Evolutionary conservation across 1,140 invertebrate genomes (phyloP).

Genomic region (Gonioctena quinquepunctata): DNA sequence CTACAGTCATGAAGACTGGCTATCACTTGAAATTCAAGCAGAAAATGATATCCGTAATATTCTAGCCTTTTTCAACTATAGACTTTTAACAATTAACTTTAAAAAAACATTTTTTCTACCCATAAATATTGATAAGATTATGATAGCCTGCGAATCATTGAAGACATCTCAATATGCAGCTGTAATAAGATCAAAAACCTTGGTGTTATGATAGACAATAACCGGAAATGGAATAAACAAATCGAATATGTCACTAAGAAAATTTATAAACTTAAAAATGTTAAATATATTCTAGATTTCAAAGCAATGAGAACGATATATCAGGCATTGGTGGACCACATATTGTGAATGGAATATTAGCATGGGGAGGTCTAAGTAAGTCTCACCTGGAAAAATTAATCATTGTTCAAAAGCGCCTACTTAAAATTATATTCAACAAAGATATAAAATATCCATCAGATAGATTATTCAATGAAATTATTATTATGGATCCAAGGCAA

Average conservation of each 20-base stretch:
- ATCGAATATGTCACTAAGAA: neutral
- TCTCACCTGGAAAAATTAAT: neutral
- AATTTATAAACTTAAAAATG: neutral
- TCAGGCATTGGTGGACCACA: neutral
- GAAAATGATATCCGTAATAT: too few species aligned
- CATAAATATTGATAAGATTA: neutral
- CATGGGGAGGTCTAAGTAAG: neutral
- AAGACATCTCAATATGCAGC: neutral
- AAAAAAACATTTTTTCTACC: neutral
- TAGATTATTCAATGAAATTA: neutral
- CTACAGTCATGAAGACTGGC: too few species aligned
- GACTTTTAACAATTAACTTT: neutral
- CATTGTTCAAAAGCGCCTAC: neutral
- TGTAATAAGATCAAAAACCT: neutral
- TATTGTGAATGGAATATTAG: neutral
- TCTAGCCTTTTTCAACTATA: neutral
- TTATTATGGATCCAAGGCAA: neutral
- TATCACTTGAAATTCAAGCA: too few species aligned
- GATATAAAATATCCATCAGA: neutral
- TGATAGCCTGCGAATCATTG: neutral
- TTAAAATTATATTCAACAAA: neutral
- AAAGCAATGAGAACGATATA: neutral
- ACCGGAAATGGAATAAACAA: neutral
- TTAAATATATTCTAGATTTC: too few species aligned
- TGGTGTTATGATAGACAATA: neutral